phyloP scores from a whole-genome alignment of 2,113 vertebrate genomes.

The Brachyhypopomus occidentalis region DNA sequence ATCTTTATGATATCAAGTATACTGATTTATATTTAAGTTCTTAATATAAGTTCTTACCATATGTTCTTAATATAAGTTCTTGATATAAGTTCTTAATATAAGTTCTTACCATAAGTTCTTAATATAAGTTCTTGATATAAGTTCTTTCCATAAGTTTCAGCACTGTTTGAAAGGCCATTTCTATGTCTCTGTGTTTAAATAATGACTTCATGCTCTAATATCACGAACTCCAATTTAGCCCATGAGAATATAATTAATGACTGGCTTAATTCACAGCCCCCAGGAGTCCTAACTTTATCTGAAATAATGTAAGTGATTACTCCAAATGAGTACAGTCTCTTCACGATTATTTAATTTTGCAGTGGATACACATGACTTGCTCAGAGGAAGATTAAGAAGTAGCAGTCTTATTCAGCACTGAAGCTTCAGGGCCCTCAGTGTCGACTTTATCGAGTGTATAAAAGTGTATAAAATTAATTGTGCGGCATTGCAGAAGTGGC shows the following conservation, averaged over 20 bases:
- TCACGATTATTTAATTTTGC: conserved; percentile 72
- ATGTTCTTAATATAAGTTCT: neutral
- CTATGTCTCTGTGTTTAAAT: conserved; percentile 42
- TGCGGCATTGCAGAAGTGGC: conserved; percentile 23
- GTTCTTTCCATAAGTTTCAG: neutral
- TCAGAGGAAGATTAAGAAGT: conserved; percentile 70
- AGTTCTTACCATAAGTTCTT: neutral
- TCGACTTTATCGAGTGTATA: neutral
- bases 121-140: neutral
- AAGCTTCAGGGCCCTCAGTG: conserved; percentile 49
- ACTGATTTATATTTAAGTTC: too few species aligned
- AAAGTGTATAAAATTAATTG: conserved; percentile 57
- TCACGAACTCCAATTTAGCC: conserved; percentile 34
- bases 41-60: neutral
- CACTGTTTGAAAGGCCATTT: neutral
- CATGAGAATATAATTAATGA: conserved; percentile 71
- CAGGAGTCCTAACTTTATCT: conserved; percentile 61
- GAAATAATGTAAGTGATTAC: conserved; percentile 64
- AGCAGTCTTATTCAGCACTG: conserved; percentile 63
- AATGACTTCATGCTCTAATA: conserved; percentile 69
- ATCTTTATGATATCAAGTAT: too few species aligned
- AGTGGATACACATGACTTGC: conserved; percentile 75
- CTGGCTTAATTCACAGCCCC: conserved; percentile 66
- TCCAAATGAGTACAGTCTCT: conserved; percentile 64
- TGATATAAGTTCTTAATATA: neutral